Evolutionary conservation across 2,113 vertebrate genomes (phyloP).

Genomic region (Lutjanus erythropterus): DNA sequence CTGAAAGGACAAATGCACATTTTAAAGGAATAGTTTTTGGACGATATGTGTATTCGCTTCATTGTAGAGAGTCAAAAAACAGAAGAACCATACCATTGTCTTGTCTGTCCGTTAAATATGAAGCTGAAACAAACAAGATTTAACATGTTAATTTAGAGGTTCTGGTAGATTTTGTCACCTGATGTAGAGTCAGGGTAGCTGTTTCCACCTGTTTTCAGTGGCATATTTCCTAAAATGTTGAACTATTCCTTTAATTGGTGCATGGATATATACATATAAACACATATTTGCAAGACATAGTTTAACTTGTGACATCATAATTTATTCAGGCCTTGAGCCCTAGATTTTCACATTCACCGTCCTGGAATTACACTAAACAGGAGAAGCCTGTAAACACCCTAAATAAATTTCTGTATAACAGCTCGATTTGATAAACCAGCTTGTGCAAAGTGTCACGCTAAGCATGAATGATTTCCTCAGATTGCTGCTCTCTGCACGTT

Average conservation of each 20-base stretch:
- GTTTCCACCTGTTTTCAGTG: background rate
- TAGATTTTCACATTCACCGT: background rate
- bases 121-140: constrained; percentile 14
- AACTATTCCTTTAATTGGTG: background rate
- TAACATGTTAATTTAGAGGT: background rate
- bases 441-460: background rate
- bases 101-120: constrained; percentile 5
- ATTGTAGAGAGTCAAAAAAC: background rate
- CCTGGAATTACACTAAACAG: background rate
- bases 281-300: background rate
- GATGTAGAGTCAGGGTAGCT: background rate
- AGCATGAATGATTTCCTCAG: constrained; percentile 5
- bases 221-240: background rate
- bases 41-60: background rate
- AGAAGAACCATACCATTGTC: background rate
- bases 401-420: background rate
- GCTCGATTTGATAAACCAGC: constrained; percentile 11
- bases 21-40: background rate
- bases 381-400: background rate
- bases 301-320: background rate
- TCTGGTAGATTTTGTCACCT: background rate
- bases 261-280: background rate
- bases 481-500: background rate
- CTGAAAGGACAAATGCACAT: constrained; percentile 37
- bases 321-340: background rate